phyloP scores from a whole-genome alignment of 2,113 vertebrate species.

The Tursiops truncatus region DNA sequence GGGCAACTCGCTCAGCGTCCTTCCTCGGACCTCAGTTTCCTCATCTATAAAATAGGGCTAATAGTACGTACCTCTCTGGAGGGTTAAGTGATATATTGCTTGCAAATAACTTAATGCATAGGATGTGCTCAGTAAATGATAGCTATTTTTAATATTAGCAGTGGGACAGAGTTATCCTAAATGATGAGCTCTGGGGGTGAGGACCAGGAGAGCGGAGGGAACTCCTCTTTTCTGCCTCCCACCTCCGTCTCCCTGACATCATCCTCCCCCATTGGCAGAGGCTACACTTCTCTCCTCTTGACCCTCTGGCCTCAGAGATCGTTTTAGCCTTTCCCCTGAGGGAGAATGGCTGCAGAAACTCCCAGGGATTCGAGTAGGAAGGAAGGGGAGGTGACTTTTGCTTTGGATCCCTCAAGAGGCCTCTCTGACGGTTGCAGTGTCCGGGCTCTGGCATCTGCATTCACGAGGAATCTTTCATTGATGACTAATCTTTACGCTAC shows the following conservation, averaged over 20 bases:
- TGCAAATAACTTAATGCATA: constrained; percentile 75
- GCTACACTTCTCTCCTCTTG: not conserved
- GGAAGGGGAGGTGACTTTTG: not conserved
- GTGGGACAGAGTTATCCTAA: constrained; percentile 67
- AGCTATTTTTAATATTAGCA: constrained; percentile 78
- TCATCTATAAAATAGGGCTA: constrained; percentile 68
- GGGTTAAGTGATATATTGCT: constrained; percentile 70
- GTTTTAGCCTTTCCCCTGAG: not conserved
- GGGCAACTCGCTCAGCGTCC: constrained; percentile 43
- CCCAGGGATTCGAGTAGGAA: not conserved
- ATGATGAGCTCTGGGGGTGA: constrained; percentile 33
- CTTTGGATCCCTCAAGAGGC: not conserved
- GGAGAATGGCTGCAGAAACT: not conserved
- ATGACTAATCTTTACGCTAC: not conserved
- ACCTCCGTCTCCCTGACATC: not conserved
- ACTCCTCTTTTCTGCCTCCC: not conserved
- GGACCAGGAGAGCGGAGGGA: not conserved
- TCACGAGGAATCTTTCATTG: not conserved
- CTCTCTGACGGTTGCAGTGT: not conserved
- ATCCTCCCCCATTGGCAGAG: not conserved
- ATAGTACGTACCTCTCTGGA: constrained; percentile 67
- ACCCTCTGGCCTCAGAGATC: not conserved
- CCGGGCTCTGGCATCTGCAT: not conserved
- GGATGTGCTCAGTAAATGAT: constrained; percentile 73
- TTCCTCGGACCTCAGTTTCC: constrained; percentile 72